Evolutionary conservation across 2,113 vertebrate genomes (phyloP).

Genomic region (Seriola quinqueradiata): DNA sequence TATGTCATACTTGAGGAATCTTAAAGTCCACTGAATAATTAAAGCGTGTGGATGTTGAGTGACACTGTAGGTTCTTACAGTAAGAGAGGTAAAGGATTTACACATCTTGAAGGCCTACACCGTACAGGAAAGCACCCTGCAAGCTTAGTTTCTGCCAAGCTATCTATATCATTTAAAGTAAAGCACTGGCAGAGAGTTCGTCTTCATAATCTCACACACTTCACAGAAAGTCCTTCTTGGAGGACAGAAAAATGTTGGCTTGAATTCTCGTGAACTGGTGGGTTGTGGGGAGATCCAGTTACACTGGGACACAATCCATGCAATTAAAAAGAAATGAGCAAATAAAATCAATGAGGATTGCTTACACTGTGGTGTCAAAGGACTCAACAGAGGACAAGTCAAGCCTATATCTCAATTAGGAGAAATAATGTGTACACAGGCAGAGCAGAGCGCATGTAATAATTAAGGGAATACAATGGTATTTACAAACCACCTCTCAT

Average conservation of each 20-base stretch:
- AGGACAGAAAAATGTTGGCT: constrained; percentile 65
- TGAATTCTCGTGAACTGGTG: constrained; percentile 59
- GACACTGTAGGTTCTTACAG: background rate
- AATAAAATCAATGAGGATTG: constrained; percentile 85
- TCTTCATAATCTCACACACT: constrained; percentile 58
- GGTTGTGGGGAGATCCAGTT: constrained; percentile 78
- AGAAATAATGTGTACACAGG: constrained; percentile 63
- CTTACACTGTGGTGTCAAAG: constrained; percentile 84
- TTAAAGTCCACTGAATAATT: constrained; percentile 3
- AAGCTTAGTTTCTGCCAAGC: constrained; percentile 18
- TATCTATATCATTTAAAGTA: constrained; percentile 47
- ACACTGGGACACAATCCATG: constrained; percentile 78
- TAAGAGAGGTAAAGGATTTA: background rate
- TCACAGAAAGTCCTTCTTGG: constrained; percentile 58
- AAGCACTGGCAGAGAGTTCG: constrained; percentile 44
- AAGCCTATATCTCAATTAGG: constrained; percentile 80
- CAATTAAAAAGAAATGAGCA: constrained; percentile 87
- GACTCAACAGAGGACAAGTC: constrained; percentile 80
- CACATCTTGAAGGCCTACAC: background rate
- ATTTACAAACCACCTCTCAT: constrained; percentile 34
- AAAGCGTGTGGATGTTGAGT: constrained; percentile 6
- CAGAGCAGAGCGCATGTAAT: background rate
- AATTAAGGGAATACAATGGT: constrained; percentile 8
- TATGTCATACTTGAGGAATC: background rate
- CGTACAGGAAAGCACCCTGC: background rate